phyloP scores from a whole-genome alignment of 2,797 vertebrate genomes.

The Enteromius mattozi region DNA sequence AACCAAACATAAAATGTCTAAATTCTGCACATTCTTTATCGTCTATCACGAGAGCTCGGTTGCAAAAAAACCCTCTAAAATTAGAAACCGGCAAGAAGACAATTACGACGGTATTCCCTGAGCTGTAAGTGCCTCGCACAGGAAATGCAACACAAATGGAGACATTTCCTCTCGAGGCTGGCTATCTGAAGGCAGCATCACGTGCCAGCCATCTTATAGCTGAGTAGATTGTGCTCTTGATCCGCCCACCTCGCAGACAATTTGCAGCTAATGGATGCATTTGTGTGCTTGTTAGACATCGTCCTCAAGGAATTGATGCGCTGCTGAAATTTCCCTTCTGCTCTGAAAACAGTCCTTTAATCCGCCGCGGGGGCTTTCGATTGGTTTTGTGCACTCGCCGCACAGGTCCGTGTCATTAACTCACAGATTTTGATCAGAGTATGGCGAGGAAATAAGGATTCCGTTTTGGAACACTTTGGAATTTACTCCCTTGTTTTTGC shows the following conservation, averaged over 20 bases:
- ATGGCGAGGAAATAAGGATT: neutral
- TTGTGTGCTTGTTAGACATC: conserved; percentile 39
- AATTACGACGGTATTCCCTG: conserved; percentile 45
- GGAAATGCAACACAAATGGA: conserved; percentile 47
- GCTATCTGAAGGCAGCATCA: neutral
- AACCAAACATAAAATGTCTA: neutral
- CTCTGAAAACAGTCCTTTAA: conserved; percentile 30
- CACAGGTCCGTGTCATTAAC: neutral
- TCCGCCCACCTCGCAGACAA: conserved; percentile 23
- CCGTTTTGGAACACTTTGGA: neutral
- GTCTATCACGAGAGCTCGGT: neutral
- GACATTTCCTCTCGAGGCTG: conserved; percentile 41
- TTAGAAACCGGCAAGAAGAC: conserved; percentile 30
- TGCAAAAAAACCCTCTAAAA: conserved; percentile 33
- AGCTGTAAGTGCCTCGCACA: conserved; percentile 32
- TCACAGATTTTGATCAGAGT: neutral
- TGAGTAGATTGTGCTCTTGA: conserved; percentile 27
- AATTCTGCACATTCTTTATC: neutral
- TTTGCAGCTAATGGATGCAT: conserved; percentile 50
- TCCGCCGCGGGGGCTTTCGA: conserved; percentile 5
- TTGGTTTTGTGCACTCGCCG: neutral
- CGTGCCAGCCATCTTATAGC: conserved; percentile 44
- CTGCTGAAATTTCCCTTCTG: conserved; percentile 32
- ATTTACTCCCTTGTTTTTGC: neutral
- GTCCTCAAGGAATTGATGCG: conserved; percentile 40